Conservation (phyloP, 2,113 vertebrate species). For the Macquaria australasica region DNA sequence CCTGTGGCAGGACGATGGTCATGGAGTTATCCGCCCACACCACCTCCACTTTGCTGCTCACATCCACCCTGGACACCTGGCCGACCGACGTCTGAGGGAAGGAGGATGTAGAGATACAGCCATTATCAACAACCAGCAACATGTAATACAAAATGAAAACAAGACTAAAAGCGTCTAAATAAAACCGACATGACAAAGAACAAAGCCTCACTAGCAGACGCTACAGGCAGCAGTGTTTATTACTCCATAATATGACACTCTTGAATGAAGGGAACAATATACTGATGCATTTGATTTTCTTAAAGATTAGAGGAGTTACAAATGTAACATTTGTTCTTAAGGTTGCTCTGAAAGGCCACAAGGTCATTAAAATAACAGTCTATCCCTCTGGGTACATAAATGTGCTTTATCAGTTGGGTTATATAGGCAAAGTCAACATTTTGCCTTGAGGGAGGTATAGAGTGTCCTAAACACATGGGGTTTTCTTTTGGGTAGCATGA, state of each 20-base stretch:
- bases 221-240: not conserved
- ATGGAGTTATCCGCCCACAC: constrained; percentile 97
- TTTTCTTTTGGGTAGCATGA: not conserved
- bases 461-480: not conserved
- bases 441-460: too few relatives aligned
- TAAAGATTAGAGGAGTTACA: not conserved
- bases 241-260: not conserved
- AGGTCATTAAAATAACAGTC: not conserved
- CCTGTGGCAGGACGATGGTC: constrained; percentile 97
- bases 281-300: not conserved
- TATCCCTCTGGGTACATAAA: not conserved
- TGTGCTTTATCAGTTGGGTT: not conserved
- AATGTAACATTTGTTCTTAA: too few relatives aligned
- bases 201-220: not conserved
- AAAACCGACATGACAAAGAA: not conserved
- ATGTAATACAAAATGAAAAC: not conserved
- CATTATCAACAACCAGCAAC: not conserved
- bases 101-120: not conserved
- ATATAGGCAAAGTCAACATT: not conserved
- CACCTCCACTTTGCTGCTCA: constrained; percentile 98
- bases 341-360: too few relatives aligned
- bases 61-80: constrained; percentile 94
- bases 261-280: not conserved
- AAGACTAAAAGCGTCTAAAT: not conserved
- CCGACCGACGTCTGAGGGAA: constrained; percentile 91